Conservation (phyloP, 2,888 invertebrate species). For the Dolichomitus sp. region DNA sequence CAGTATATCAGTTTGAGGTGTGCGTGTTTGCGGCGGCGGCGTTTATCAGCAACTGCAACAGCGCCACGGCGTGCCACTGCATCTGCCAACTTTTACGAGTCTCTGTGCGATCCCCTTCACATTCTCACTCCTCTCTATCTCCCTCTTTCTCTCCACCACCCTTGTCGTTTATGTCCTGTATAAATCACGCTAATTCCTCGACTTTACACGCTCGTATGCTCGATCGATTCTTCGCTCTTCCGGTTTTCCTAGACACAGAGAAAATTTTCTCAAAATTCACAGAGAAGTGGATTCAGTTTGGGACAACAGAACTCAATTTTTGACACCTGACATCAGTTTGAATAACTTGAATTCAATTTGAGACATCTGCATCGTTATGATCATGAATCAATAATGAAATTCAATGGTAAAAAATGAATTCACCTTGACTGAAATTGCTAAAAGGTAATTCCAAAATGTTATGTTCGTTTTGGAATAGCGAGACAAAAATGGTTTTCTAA, state of each 20-base stretch:
- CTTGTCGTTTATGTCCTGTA: constrained; percentile 82
- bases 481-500: too few relatives aligned
- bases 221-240: constrained; percentile 45
- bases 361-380: too few relatives aligned
- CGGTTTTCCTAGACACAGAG: neutral
- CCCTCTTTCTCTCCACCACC: constrained; percentile 27
- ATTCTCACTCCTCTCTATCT: constrained; percentile 25
- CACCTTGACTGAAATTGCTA: too few relatives aligned
- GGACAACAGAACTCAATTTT: too few relatives aligned
- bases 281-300: too few relatives aligned
- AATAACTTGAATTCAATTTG: too few relatives aligned
- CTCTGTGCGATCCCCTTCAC: constrained; percentile 21
- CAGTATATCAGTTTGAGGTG: constrained; percentile 16
- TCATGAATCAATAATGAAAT: too few relatives aligned
- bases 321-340: too few relatives aligned
- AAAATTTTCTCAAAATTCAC: too few relatives aligned
- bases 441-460: too few relatives aligned
- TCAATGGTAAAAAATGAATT: too few relatives aligned
- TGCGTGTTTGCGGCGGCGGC: constrained; percentile 48
- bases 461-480: too few relatives aligned
- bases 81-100: constrained; percentile 69
- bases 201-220: constrained; percentile 47
- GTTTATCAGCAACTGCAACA: constrained; percentile 35
- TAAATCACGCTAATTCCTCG: constrained; percentile 83
- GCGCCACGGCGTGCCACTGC: constrained; percentile 51